phyloP scores from a whole-genome alignment of 2,888 invertebrate species.

The Drosophila picticornis region DNA sequence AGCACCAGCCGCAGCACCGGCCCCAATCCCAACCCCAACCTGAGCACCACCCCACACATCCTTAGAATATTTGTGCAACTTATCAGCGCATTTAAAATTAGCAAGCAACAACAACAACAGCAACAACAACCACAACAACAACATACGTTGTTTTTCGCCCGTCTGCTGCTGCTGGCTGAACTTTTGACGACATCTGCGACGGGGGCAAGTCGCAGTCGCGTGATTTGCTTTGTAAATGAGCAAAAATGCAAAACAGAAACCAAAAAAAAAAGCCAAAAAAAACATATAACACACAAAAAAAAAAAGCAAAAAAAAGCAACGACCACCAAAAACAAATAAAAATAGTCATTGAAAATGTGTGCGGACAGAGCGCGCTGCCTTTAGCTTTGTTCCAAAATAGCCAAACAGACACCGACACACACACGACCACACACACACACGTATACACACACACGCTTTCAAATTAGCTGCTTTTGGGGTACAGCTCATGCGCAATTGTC shows the following conservation, averaged over 20 bases:
- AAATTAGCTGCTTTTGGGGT: conserved; percentile 55
- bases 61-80: conserved; percentile 78
- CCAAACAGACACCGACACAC: conserved; percentile 21
- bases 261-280: conserved; percentile 42
- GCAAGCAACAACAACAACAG: conserved; percentile 51
- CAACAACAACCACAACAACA: conserved; percentile 20
- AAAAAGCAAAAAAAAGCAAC: conserved; percentile 22
- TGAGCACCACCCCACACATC: conserved; percentile 49
- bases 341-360: conserved; percentile 81
- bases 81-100: conserved; percentile 80
- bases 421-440: conserved; percentile 2
- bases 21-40: background rate
- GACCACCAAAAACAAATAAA: conserved; percentile 57
- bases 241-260: conserved; percentile 64
- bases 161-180: conserved; percentile 47
- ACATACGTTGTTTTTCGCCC: conserved; percentile 42
- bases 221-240: conserved; percentile 80
- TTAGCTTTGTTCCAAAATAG: conserved; percentile 68
- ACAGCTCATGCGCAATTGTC: conserved; percentile 49
- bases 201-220: conserved; percentile 69
- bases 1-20: background rate
- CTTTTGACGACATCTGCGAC: conserved; percentile 76
- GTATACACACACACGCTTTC: conserved; percentile 5
- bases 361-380: conserved; percentile 52
- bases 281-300: background rate